Percentiles rank a stretch among this genome's conserved stretches.
Evolutionary conservation across 2,888 invertebrate species (phyloP).

Genomic region (Metellina segmentata): DNA sequence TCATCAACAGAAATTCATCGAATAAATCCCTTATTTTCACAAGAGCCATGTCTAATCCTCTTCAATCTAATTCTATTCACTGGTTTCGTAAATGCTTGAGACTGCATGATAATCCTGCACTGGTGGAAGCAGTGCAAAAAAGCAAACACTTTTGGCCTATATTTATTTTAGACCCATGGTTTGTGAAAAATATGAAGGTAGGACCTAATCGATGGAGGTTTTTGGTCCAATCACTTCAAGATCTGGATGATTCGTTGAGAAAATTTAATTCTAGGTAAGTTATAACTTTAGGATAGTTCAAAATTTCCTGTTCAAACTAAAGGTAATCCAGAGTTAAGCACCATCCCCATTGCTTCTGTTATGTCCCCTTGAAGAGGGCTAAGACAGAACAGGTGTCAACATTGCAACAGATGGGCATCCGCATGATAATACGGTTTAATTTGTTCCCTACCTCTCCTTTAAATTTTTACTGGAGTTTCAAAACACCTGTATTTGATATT

Average conservation of each 20-base stretch:
- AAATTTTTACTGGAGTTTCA: too few relatives aligned
- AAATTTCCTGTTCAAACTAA: not conserved
- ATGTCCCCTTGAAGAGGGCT: too few relatives aligned
- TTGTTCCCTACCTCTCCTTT: too few relatives aligned
- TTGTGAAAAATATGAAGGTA: constrained; percentile 92
- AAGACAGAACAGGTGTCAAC: too few relatives aligned
- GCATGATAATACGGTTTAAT: too few relatives aligned
- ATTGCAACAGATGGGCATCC: not conserved
- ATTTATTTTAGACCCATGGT: constrained; percentile 94
- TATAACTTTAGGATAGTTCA: not conserved
- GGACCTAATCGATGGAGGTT: constrained; percentile 96
- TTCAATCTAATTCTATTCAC: constrained; percentile 86
- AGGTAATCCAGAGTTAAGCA: too few relatives aligned
- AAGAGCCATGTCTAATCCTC: constrained; percentile 22
- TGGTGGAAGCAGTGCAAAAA: constrained; percentile 86
- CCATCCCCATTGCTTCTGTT: too few relatives aligned
- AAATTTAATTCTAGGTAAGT: constrained; percentile 82
- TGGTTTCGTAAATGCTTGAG: constrained; percentile 95
- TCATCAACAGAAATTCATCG: not conserved
- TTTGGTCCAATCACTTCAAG: constrained; percentile 76
- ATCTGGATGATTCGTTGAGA: constrained; percentile 83
- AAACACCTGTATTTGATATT: too few relatives aligned
- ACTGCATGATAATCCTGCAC: constrained; percentile 92
- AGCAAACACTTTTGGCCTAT: constrained; percentile 90
- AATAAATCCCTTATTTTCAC: not conserved